These are phyloP conservation scores for Xenopus borealis DNA, from an alignment of 2,113 vertebrate genomes.

Conservation along the genomic window DNA sequence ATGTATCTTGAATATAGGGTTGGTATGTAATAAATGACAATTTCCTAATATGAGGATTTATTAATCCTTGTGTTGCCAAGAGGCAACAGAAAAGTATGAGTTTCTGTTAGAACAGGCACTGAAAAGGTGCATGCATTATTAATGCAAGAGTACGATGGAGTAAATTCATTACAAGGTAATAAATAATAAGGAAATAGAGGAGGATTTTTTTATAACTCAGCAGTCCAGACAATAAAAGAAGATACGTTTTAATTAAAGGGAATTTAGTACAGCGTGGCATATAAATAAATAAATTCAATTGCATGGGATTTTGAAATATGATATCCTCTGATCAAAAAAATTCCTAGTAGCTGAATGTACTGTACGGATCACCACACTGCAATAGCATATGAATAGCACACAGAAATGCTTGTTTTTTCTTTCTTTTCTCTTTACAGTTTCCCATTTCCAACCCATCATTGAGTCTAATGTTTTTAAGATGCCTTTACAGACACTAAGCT, in stretches of 20 bases:
- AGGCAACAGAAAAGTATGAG: conserved; percentile 6
- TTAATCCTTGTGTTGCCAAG: conserved; percentile 2
- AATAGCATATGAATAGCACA: too few relatives aligned
- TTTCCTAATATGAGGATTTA: conserved; percentile 5
- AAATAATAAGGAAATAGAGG: conserved; percentile 29
- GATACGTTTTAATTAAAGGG: conserved; percentile 11
- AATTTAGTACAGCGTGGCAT: not conserved
- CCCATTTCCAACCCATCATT: not conserved
- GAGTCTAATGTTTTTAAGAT: too few relatives aligned
- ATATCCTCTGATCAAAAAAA: not conserved
- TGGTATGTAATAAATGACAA: conserved; percentile 16
- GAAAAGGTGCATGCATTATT: conserved; percentile 27
- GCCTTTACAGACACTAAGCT: too few relatives aligned
- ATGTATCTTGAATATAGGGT: not conserved
- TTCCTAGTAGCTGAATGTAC: too few relatives aligned
- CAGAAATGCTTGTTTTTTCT: not conserved
- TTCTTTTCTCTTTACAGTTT: not conserved
- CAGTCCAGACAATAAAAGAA: not conserved
- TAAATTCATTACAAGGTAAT: conserved; percentile 33
- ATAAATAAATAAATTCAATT: not conserved
- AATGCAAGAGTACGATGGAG: conserved; percentile 17
- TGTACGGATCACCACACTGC: too few relatives aligned
- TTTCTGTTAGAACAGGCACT: conserved; percentile 2
- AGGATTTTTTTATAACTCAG: conserved; percentile 20
- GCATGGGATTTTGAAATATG: not conserved